Evolutionary conservation across 2,797 vertebrate species (phyloP).

Genomic region (Fistularia commersonii): DNA sequence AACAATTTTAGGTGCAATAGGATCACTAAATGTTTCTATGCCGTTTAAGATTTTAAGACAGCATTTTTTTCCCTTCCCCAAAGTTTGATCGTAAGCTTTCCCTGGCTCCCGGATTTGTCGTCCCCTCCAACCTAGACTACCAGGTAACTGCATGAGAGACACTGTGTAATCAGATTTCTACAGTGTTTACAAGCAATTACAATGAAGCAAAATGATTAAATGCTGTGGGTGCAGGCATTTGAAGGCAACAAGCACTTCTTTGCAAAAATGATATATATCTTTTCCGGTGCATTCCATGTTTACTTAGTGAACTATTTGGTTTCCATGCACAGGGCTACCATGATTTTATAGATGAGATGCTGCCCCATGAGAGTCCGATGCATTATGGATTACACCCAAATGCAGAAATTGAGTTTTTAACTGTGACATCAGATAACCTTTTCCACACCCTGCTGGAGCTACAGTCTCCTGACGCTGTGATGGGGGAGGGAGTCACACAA

Average conservation of each 20-base stretch:
- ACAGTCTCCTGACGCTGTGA: conserved; percentile 75
- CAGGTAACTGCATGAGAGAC: conserved; percentile 46
- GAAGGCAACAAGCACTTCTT: too few relatives aligned
- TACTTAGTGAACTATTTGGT: not conserved
- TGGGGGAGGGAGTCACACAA: conserved; percentile 74
- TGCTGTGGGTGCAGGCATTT: not conserved
- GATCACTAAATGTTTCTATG: too few relatives aligned
- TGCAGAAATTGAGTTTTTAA: conserved; percentile 79
- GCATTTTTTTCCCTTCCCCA: not conserved
- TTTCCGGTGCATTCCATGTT: too few relatives aligned
- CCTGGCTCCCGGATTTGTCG: conserved; percentile 74
- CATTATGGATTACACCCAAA: conserved; percentile 79
- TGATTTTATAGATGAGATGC: conserved; percentile 76
- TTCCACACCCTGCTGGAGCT: conserved; percentile 82
- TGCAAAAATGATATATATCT: too few relatives aligned
- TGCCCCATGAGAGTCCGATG: conserved; percentile 74
- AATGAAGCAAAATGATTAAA: not conserved
- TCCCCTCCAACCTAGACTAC: conserved; percentile 78
- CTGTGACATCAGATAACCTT: conserved; percentile 76
- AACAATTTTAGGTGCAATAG: too few relatives aligned
- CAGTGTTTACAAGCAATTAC: not conserved
- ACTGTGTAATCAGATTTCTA: too few relatives aligned
- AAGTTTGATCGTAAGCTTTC: conserved; percentile 79
- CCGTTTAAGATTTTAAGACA: not conserved
- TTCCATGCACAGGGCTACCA: conserved; percentile 70